Evolutionary conservation across 2,113 vertebrate genomes (phyloP), one percentile per base, ranked within the genome.

Genomic region (Myotis lucifugus): DNA sequence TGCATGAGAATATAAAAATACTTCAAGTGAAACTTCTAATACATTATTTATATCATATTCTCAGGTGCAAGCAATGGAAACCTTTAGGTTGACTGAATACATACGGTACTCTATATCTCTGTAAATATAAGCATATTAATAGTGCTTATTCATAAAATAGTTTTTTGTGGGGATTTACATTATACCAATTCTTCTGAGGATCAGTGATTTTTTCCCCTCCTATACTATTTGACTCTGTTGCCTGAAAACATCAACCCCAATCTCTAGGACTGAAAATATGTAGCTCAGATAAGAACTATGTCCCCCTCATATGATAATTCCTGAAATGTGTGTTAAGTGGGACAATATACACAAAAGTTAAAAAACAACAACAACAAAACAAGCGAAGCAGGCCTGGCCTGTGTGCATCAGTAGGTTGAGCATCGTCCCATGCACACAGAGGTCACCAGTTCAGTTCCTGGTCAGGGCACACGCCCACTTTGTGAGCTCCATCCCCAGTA

Each of bases 1-100:
- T 87, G 2, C 18, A 56, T 69, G 8, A 94, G 50, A 88, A 89
- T 66, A 85, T 59, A 96, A 92, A 96, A 93, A 90, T 82, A 93
- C 18, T 94, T 88, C 21, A 54, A 89, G 70, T 88, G 25, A 90
- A 93, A 82, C 25, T 88, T 92, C 18, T 27, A 91, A 93, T 52
- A 91, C 77, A 90, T 88, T 90, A 93, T 25, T 93, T 85, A 9
- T 8, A 85, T 66, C 77, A 72, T 81, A 48, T 85, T 84, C 18
- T 91, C 34, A 93, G 76, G 40, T 76, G 5, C 4, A 88, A 85
- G 85, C 21, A 82, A 88, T 21, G 86, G 56, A 88, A n/a, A 61
- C 46, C 42, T 77, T 86, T 89, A 93, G 21, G 21, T 29, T 85
- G n/a, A 66, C 13, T 8, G 74, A 96, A 89, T 76, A 54, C 29